phyloP scores from a whole-genome alignment of 2,113 vertebrate genomes.

The Polyodon spathula region DNA sequence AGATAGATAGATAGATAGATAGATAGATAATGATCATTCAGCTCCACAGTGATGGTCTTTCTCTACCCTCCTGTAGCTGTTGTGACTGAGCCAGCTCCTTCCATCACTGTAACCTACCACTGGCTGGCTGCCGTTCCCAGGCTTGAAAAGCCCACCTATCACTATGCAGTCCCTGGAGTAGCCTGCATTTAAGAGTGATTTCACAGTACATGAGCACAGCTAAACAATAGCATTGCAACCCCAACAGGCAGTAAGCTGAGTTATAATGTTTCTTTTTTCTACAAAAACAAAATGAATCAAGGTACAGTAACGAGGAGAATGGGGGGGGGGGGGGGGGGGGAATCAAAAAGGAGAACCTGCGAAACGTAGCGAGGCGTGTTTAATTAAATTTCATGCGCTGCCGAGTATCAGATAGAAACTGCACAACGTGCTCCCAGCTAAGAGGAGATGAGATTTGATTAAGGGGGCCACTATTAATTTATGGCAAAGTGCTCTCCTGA shows the following conservation, averaged over 20 bases:
- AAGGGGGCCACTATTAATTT: conserved; percentile 36
- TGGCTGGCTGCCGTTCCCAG: not conserved
- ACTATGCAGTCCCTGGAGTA: not conserved
- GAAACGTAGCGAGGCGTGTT: conserved; percentile 25
- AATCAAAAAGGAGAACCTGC: conserved; percentile 10
- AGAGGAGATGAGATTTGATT: conserved; percentile 41
- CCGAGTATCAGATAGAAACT: conserved; percentile 26
- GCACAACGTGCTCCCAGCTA: conserved; percentile 10
- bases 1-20: not conserved
- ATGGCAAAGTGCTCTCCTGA: conserved; percentile 29
- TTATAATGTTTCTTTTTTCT: conserved; percentile 1
- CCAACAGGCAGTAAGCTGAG: not conserved
- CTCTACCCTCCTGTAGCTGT: no score
- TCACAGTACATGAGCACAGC: conserved; percentile 1
- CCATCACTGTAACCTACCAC: conserved; percentile 28
- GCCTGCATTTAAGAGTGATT: conserved; percentile 2
- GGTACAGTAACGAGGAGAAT: not conserved
- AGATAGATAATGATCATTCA: not conserved
- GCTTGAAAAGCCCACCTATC: not conserved
- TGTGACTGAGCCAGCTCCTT: conserved; percentile 26
- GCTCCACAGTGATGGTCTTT: no score
- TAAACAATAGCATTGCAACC: not conserved
- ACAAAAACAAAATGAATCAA: not conserved
- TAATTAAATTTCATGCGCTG: conserved; percentile 32
- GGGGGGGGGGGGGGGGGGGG: not conserved